These are phyloP conservation scores for Caranx ignobilis DNA, from an alignment of 2,113 vertebrate genomes.

Conservation along the genomic window DNA sequence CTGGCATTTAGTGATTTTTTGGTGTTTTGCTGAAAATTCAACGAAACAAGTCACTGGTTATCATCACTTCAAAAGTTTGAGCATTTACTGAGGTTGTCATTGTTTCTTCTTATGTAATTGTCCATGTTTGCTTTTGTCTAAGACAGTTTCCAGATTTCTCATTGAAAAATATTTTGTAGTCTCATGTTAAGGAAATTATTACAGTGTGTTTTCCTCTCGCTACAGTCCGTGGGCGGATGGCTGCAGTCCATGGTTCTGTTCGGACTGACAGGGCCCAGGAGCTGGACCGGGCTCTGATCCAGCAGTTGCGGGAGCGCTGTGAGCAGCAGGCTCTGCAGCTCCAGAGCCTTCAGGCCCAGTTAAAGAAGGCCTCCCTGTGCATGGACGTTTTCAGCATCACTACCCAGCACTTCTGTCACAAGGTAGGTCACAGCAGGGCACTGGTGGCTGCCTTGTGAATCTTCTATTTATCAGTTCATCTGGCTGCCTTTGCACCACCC, in stretches of 20 bases:
- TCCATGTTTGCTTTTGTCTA: background rate
- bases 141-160: background rate
- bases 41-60: background rate
- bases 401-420: slow-evolving; percentile 91
- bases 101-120: background rate
- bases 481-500: too few relatives aligned
- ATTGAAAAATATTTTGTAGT: background rate
- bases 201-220: background rate
- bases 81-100: too few relatives aligned
- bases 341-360: slow-evolving; percentile 81
- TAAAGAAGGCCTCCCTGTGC: slow-evolving; percentile 85
- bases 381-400: slow-evolving; percentile 91
- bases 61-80: background rate
- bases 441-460: too few relatives aligned
- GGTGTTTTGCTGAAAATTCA: background rate
- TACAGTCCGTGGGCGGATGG: slow-evolving; percentile 85
- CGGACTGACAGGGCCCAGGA: slow-evolving; percentile 79
- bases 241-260: slow-evolving; percentile 69
- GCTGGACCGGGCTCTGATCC: slow-evolving; percentile 86
- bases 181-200: background rate
- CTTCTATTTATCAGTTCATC: too few relatives aligned
- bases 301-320: slow-evolving; percentile 88
- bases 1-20: background rate
- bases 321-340: slow-evolving; percentile 89
- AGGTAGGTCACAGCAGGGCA: slow-evolving; percentile 83